phyloP scores from a whole-genome alignment of 2,888 invertebrate species.

The Acrobasis consociella region DNA sequence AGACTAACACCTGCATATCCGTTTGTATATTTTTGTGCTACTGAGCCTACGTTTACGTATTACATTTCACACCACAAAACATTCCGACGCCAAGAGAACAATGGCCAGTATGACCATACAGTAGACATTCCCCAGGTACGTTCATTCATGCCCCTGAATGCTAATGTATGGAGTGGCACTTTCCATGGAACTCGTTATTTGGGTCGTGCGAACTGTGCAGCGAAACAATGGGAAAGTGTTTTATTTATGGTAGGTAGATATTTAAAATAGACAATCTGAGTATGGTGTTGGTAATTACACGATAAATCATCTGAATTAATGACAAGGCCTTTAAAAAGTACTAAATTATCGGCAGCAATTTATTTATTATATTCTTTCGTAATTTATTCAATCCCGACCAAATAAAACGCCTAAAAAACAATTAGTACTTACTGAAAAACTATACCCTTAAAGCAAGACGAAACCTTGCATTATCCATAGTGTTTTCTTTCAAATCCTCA shows the following conservation, averaged over 20 bases:
- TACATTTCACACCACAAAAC: conserved; percentile 3
- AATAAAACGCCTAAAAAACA: neutral
- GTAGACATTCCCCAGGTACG: conserved; percentile 38
- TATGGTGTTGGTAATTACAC: neutral
- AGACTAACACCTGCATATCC: neutral
- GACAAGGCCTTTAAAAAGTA: neutral
- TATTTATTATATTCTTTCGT: too few species aligned
- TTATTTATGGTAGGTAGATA: conserved; percentile 9
- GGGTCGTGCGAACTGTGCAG: conserved; percentile 58
- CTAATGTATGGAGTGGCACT: conserved; percentile 48
- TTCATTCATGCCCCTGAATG: conserved; percentile 56
- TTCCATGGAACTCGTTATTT: conserved; percentile 53
- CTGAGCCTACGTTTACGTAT: neutral
- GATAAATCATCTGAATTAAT: neutral
- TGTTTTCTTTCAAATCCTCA: neutral
- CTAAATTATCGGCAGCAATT: too few species aligned
- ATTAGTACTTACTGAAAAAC: neutral
- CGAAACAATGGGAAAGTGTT: conserved; percentile 40
- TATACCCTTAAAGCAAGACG: neutral
- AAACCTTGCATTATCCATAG: neutral
- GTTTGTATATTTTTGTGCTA: neutral
- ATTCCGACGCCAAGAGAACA: conserved; percentile 28
- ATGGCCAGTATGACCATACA: conserved; percentile 27
- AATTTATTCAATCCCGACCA: too few species aligned
- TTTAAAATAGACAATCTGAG: neutral